Evolutionary conservation across 2,113 vertebrate species (phyloP).

Genomic region (Gracilinanus agilis): DNA sequence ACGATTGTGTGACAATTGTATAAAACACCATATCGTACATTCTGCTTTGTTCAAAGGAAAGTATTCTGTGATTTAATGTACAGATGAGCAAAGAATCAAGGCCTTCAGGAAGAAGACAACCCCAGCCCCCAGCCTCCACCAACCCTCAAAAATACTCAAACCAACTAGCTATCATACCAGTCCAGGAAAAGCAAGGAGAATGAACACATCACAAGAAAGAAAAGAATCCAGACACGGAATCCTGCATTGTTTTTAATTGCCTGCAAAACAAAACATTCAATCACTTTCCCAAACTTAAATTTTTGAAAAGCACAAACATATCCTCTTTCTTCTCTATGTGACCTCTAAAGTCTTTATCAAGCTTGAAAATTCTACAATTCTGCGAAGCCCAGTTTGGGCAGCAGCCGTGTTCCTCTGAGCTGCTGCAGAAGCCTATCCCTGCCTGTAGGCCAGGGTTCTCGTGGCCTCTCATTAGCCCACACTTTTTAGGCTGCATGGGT

Average conservation of each 20-base stretch:
- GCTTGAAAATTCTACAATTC: background rate
- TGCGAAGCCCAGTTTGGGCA: background rate
- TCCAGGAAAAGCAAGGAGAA: slow-evolving; percentile 98
- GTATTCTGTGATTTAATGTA: background rate
- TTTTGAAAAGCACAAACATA: background rate
- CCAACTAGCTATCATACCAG: slow-evolving; percentile 96
- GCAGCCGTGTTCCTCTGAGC: background rate
- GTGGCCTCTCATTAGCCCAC: background rate
- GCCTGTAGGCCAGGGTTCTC: background rate
- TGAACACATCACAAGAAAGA: slow-evolving; percentile 99
- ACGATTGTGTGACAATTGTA: fast-evolving
- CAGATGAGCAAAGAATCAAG: background rate
- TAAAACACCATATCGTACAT: fast-evolving
- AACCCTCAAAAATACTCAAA: too few species aligned
- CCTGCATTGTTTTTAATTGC: slow-evolving; percentile 99
- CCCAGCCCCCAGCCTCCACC: background rate
- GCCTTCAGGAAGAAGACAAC: slow-evolving; percentile 27
- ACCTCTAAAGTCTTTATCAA: background rate
- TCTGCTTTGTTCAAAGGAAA: fast-evolving
- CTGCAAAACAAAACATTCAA: slow-evolving; percentile 76
- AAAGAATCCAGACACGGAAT: slow-evolving; percentile 98
- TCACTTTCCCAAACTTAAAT: background rate
- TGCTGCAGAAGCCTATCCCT: background rate
- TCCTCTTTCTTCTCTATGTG: background rate
- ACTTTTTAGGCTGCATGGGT: background rate